phyloP scores from a whole-genome alignment of 2,113 vertebrate species.

The Martes martes region DNA sequence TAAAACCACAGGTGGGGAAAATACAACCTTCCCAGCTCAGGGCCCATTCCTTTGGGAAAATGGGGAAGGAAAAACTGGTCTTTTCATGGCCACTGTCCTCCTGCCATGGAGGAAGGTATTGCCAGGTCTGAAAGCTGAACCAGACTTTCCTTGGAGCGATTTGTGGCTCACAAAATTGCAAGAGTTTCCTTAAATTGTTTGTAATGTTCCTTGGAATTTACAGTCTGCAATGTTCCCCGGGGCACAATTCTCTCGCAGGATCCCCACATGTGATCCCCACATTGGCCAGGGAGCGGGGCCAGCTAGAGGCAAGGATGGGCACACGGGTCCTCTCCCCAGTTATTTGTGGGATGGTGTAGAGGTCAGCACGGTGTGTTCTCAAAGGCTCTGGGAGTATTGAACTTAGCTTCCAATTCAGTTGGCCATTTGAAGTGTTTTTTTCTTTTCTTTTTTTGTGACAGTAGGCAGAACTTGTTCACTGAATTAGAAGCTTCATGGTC shows the following conservation, averaged over 20 bases:
- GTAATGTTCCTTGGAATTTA: slow-evolving; percentile 60
- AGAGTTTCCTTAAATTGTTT: slow-evolving; percentile 66
- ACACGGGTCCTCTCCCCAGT: neutral
- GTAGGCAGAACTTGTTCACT: neutral
- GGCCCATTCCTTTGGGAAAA: slow-evolving; percentile 59
- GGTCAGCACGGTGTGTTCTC: neutral
- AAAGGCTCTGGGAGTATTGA: neutral
- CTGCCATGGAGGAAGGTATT: slow-evolving; percentile 44
- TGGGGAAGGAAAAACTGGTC: slow-evolving; percentile 54
- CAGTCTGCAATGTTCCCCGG: slow-evolving; percentile 32
- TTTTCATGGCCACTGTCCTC: slow-evolving; percentile 47
- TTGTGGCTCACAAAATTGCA: slow-evolving; percentile 48
- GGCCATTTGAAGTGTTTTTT: neutral
- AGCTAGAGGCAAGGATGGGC: neutral
- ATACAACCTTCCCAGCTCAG: slow-evolving; percentile 27
- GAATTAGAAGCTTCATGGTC: neutral
- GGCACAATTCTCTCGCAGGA: neutral
- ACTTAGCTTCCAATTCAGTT: neutral
- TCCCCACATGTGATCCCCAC: neutral
- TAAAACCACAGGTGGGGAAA: slow-evolving; percentile 80
- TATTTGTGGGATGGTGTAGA: neutral
- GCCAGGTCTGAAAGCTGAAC: slow-evolving; percentile 67
- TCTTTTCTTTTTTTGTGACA: neutral
- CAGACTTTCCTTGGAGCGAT: slow-evolving; percentile 75
- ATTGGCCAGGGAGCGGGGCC: neutral